These are phyloP conservation scores for Coregonus clupeaformis DNA, from an alignment of 2,113 vertebrate species.

Conservation along the genomic window DNA sequence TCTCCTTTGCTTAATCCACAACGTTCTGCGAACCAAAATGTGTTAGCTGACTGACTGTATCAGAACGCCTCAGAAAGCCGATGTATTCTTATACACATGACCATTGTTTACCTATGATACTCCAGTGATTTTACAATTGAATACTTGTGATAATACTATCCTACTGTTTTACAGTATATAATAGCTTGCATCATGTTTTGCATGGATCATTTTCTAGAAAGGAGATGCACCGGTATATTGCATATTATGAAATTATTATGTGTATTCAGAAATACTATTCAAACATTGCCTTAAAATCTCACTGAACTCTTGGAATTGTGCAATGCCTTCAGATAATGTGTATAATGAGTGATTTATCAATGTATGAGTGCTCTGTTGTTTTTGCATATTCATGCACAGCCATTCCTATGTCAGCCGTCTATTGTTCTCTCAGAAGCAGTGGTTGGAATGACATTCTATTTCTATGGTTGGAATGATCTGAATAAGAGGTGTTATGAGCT, in stretches of 20 bases:
- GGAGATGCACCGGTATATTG: constrained; percentile 74
- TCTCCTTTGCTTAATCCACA: too few species aligned
- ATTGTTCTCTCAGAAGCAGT: background rate
- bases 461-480: too few species aligned
- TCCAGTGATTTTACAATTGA: constrained; percentile 64
- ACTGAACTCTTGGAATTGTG: constrained; percentile 84
- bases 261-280: constrained; percentile 69
- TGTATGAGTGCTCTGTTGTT: constrained; percentile 61
- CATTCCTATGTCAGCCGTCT: constrained; percentile 34
- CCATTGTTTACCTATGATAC: constrained; percentile 71
- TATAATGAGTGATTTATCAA: constrained; percentile 48
- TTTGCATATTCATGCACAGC: constrained; percentile 21
- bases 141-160: constrained; percentile 74
- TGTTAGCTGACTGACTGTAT: background rate
- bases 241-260: constrained; percentile 56
- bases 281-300: constrained; percentile 88
- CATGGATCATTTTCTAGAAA: constrained; percentile 79
- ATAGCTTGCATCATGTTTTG: constrained; percentile 74
- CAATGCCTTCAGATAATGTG: constrained; percentile 79
- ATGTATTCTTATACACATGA: constrained; percentile 40
- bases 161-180: constrained; percentile 25
- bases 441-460: too few species aligned
- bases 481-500: constrained; percentile 4
- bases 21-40: background rate
- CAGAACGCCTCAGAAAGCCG: constrained; percentile 30